phyloP scores from a whole-genome alignment of 2,797 vertebrate species.

The Lates japonicus region DNA sequence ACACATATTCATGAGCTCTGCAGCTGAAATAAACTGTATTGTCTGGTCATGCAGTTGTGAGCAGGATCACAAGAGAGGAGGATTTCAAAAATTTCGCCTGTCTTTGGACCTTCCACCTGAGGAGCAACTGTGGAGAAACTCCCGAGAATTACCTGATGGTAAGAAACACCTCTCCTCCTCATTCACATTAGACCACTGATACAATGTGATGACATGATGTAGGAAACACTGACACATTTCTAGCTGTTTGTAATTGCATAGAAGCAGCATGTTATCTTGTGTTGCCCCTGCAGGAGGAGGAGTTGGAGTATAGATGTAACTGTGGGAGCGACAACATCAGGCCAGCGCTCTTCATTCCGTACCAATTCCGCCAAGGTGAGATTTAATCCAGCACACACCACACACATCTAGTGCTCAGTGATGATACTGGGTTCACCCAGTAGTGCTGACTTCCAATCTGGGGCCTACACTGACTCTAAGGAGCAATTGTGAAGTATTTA shows the following conservation, averaged over 20 bases:
- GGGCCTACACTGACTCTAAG: no score
- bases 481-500: no score
- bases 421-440: not conserved
- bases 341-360: not conserved
- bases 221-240: not conserved
- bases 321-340: not conserved
- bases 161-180: not conserved
- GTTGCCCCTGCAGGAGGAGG: not conserved
- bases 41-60: not conserved
- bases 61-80: not conserved
- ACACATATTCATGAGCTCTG: not conserved
- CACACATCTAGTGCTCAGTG: not conserved
- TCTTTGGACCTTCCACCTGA: slow-evolving; percentile 8
- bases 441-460: no score
- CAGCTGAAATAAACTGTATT: not conserved
- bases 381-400: not conserved
- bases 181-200: not conserved
- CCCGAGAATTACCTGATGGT: slow-evolving; percentile 20
- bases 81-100: slow-evolving; percentile 21
- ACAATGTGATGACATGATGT: not conserved
- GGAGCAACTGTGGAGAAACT: slow-evolving; percentile 16
- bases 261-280: not conserved
- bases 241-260: not conserved
- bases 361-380: not conserved
- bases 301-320: not conserved